A percentile compares a stretch with the other conserved stretches of the same genome.
Conservation (phyloP, 2,888 invertebrate genomes). For the Agriopis marginaria region DNA sequence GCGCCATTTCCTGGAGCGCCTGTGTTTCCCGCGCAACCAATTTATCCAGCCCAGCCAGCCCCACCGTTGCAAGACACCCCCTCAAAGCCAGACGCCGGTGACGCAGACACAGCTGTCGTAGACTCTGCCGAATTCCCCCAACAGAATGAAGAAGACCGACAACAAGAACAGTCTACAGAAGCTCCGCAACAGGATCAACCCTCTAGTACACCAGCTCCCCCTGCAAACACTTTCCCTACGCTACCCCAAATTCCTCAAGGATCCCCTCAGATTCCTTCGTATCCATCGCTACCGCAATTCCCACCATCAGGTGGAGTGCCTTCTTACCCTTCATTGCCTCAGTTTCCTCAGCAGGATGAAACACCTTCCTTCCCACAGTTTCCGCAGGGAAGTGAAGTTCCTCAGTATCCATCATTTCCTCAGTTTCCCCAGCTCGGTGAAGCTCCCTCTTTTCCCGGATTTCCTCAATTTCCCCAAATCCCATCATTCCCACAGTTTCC, state of each 20-base stretch:
- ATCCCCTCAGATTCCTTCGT: conserved; percentile 5
- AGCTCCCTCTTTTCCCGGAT: conserved; percentile 37
- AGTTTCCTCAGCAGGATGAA: conserved; percentile 47
- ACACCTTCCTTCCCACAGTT: conserved; percentile 42
- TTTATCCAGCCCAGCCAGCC: conserved; percentile 7
- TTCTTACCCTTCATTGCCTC: conserved; percentile 52
- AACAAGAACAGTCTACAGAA: conserved; percentile 45
- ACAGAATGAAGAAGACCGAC: conserved; percentile 45
- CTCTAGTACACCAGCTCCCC: conserved; percentile 47
- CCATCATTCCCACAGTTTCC: conserved; percentile 51
- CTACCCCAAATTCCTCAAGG: conserved; percentile 40
- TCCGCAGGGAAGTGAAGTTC: conserved; percentile 21
- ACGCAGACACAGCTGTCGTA: conserved; percentile 72
- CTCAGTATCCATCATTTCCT: conserved; percentile 45
- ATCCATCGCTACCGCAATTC: conserved; percentile 38
- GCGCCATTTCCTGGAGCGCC: conserved; percentile 45
- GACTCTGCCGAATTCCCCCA: conserved; percentile 70
- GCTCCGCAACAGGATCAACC: conserved; percentile 50
- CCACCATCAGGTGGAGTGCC: conserved; percentile 49
- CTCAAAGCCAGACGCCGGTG: conserved; percentile 57
- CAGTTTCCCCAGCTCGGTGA: conserved; percentile 48
- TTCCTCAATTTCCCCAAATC: conserved; percentile 55
- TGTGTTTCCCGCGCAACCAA: not conserved
- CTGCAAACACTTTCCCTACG: conserved; percentile 49
- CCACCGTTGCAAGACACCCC: conserved; percentile 46